Evolutionary conservation across 1,140 invertebrate species (phyloP), one percentile per base, ranked within the genome.

Genomic region (Drosophila pseudoananassae): DNA sequence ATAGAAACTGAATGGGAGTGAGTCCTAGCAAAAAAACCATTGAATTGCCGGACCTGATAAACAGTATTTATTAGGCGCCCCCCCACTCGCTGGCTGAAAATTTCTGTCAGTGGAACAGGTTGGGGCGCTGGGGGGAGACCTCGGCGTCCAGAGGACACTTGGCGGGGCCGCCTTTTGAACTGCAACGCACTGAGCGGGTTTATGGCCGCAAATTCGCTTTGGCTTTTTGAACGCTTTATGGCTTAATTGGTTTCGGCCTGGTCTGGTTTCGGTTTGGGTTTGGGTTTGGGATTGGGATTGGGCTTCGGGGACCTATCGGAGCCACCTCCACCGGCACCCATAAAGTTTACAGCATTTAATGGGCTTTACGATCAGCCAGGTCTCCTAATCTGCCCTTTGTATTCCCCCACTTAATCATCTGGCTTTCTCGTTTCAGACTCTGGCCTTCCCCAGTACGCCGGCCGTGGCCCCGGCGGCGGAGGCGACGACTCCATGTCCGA

Each of bases 401-500:
- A 17, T 12, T 38, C 25, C 51, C 10, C 23, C 8, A 56, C 9
- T 50, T 23, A 17, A 29, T 60, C 4, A 12, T 46, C 50, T 51
- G 0, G 7, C 9, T 3, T 17, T 46, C 43, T 4, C 4, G 15
- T 17, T 46, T 9, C 59, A 92, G 91, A 92, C 59, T 91, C 95
- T 76, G 95, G 95, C 53, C 94, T 96, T 92, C 95, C 95, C 61
- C 93, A 95, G 45, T 96, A 96, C 82, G 78, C 84, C 38, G 83
- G 83, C 31, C 83, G 83, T 29, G 72, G 82, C 23, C 53, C 78
- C 59, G 81, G 81, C 60, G 92, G 94, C 38, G 93, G 74, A 31
- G 74, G 94, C 49, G 94, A 96, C 52, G 95, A 96, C 45, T 97
- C 97, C 78, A 95, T 96, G 73, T 97, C 96, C 31, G 98, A 99